These are phyloP conservation scores for Himalopsyche phryganea DNA, from an alignment of 1,140 invertebrate species.

Conservation along the genomic window DNA sequence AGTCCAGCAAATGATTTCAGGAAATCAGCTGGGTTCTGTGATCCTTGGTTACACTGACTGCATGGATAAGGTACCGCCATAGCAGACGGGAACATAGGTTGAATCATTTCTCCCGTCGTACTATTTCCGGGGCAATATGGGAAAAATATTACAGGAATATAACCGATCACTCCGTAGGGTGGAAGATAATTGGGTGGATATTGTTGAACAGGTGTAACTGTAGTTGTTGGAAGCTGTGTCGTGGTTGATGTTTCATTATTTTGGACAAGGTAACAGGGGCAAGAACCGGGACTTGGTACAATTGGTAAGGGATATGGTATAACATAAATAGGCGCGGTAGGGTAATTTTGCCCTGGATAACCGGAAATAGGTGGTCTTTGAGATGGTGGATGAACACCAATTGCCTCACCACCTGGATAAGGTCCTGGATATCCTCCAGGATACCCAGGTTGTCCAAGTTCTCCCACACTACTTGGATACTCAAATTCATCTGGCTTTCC, in stretches of 20 bases:
- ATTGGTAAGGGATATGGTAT: slow-evolving; percentile 55
- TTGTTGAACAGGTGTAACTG: slow-evolving; percentile 32
- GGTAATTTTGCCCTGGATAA: slow-evolving; percentile 3
- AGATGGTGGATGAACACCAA: slow-evolving; percentile 50
- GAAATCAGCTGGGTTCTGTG: slow-evolving; percentile 1
- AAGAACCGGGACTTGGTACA: slow-evolving; percentile 51
- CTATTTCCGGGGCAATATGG: slow-evolving; percentile 50
- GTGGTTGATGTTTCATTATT: slow-evolving; percentile 37
- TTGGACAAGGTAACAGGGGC: slow-evolving; percentile 55
- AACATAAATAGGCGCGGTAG: slow-evolving; percentile 49
- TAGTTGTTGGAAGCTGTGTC: slow-evolving; percentile 34
- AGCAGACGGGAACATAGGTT: slow-evolving; percentile 46
- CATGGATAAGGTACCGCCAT: slow-evolving; percentile 37
- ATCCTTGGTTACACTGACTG: slow-evolving; percentile 24
- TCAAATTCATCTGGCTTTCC: slow-evolving; percentile 10
- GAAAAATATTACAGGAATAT: slow-evolving; percentile 59
- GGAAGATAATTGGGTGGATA: slow-evolving; percentile 45
- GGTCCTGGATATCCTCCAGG: neutral
- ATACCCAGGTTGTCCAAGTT: slow-evolving; percentile 3
- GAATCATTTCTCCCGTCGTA: slow-evolving; percentile 37
- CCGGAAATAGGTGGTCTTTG: slow-evolving; percentile 21
- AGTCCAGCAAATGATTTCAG: slow-evolving; percentile 5
- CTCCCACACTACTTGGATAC: slow-evolving; percentile 8
- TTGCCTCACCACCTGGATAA: slow-evolving; percentile 34
- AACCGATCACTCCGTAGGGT: slow-evolving; percentile 52